Percentiles rank a stretch among this genome's conserved stretches.
Evolutionary conservation across 2,888 invertebrate genomes (phyloP).

Genomic region (Drosophila greeni): DNA sequence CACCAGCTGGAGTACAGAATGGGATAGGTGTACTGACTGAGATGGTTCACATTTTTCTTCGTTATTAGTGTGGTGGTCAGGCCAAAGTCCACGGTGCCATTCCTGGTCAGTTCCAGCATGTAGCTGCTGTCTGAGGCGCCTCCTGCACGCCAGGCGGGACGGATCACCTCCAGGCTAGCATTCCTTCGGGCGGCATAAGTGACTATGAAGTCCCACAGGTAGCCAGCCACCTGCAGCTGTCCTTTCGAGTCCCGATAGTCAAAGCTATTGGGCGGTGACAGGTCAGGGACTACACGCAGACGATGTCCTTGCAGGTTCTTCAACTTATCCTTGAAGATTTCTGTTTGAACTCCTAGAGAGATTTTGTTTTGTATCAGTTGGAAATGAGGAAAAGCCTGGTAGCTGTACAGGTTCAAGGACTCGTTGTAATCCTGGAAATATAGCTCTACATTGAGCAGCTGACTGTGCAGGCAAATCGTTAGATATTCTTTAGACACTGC

Average conservation of each 20-base stretch:
- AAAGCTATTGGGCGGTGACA: conserved; percentile 50
- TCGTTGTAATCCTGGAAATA: conserved; percentile 28
- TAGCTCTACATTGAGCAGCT: conserved; percentile 48
- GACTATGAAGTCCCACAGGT: conserved; percentile 38
- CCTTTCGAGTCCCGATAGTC: conserved; percentile 26
- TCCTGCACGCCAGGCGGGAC: conserved; percentile 22
- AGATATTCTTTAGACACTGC: neutral
- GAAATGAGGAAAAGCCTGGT: conserved; percentile 47
- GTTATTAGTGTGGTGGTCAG: conserved; percentile 6
- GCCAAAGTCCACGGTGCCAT: conserved; percentile 46
- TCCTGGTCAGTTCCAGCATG: conserved; percentile 41
- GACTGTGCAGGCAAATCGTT: conserved; percentile 1
- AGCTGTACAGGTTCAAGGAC: conserved; percentile 40
- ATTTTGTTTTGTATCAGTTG: conserved; percentile 4
- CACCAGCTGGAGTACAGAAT: conserved; percentile 45
- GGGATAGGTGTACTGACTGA: conserved; percentile 46
- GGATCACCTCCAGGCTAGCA: conserved; percentile 24
- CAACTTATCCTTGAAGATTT: conserved; percentile 42
- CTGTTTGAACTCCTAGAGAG: rapidly evolving
- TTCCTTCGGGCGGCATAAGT: conserved; percentile 34
- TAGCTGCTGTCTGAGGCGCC: neutral
- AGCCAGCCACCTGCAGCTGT: conserved; percentile 36
- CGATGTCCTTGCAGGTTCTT: conserved; percentile 35
- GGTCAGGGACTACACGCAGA: conserved; percentile 45
- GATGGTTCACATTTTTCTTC: neutral